A percentile compares a stretch with the other conserved stretches of the same genome.
phyloP scores from a whole-genome alignment of 2,113 vertebrate genomes.

The Sturnira hondurensis region DNA sequence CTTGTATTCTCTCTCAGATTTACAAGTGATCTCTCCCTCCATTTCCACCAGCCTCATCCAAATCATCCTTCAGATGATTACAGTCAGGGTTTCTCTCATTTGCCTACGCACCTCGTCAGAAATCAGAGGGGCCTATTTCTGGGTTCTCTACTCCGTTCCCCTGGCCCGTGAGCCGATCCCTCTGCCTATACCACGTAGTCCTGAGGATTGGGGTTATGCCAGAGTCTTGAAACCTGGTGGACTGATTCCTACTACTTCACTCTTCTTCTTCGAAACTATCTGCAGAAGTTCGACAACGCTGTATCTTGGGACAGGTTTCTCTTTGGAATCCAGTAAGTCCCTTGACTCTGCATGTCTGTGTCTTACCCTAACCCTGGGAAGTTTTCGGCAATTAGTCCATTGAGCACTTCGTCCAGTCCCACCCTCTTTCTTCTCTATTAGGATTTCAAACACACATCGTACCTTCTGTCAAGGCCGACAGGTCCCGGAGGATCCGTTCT shows the following conservation, averaged over 20 bases:
- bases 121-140: not conserved
- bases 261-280: not conserved
- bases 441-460: not conserved
- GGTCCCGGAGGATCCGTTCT: not conserved
- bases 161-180: accelerated
- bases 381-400: not conserved
- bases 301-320: not conserved
- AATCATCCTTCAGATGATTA: not conserved
- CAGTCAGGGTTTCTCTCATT: not conserved
- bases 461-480: not conserved
- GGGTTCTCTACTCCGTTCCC: not conserved
- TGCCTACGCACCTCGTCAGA: not conserved
- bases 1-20: not conserved
- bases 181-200: accelerated
- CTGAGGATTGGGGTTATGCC: too few relatives aligned
- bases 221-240: not conserved
- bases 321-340: not conserved
- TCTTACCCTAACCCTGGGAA: not conserved
- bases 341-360: not conserved
- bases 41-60: not conserved
- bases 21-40: too few relatives aligned
- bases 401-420: not conserved
- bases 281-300: not conserved
- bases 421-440: not conserved
- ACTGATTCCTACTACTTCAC: not conserved